phyloP scores from a whole-genome alignment of 2,888 invertebrate species.

The Drosophila neotestacea region DNA sequence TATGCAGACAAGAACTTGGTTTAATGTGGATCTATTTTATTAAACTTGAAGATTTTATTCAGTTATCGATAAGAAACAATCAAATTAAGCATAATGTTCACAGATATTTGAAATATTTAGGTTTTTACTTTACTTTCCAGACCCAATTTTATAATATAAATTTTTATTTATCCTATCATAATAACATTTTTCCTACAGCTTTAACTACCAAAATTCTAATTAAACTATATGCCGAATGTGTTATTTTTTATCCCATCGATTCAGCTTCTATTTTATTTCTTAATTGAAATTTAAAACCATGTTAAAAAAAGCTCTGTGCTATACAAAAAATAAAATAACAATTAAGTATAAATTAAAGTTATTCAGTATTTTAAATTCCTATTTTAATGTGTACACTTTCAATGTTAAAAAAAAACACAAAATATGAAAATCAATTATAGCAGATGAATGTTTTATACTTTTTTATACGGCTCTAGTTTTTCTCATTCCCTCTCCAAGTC shows the following conservation, averaged over 20 bases:
- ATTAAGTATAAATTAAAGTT: background rate
- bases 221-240: background rate
- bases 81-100: too few relatives aligned
- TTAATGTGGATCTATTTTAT: too few relatives aligned
- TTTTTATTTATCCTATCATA: too few relatives aligned
- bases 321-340: background rate
- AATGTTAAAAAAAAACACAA: slow-evolving; percentile 22
- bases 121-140: background rate
- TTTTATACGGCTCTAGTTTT: slow-evolving; percentile 19
- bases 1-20: too few relatives aligned
- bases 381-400: background rate
- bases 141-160: background rate
- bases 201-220: background rate
- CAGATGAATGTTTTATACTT: slow-evolving; percentile 26
- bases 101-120: background rate
- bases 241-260: background rate
- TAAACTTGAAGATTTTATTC: background rate
- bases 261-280: too few relatives aligned
- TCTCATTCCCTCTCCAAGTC: background rate
- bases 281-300: too few relatives aligned
- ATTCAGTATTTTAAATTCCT: background rate
- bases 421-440: slow-evolving; percentile 73
- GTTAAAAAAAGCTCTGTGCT: background rate
- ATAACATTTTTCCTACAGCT: background rate
- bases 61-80: background rate